Conservation (phyloP, 2,113 vertebrate genomes). For the Zosterops japonicus region DNA sequence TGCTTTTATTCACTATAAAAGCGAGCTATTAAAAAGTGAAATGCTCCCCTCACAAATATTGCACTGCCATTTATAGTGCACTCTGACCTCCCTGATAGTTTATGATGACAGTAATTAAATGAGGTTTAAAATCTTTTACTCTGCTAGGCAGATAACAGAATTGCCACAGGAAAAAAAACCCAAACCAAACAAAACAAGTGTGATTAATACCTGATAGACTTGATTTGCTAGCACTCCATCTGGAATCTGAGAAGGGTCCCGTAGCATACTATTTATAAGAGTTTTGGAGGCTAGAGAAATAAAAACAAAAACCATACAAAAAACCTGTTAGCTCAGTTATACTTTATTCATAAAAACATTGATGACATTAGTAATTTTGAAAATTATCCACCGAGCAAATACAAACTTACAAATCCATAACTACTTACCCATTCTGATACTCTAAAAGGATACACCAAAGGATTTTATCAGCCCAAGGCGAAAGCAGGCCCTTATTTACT, state of each 20-base stretch:
- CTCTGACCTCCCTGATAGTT: slow-evolving; percentile 79
- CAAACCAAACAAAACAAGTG: slow-evolving; percentile 58
- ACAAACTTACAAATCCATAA: background rate
- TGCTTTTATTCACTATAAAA: slow-evolving; percentile 76
- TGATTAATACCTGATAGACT: slow-evolving; percentile 90
- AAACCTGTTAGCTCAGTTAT: slow-evolving; percentile 47
- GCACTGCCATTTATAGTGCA: slow-evolving; percentile 74
- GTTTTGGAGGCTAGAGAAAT: slow-evolving; percentile 85
- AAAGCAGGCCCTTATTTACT: background rate
- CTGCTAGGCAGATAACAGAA: slow-evolving; percentile 71
- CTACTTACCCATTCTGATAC: background rate
- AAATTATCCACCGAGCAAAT: background rate
- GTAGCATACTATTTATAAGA: slow-evolving; percentile 90
- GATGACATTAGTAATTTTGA: background rate
- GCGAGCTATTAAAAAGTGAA: slow-evolving; percentile 79
- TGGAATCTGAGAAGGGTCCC: slow-evolving; percentile 92
- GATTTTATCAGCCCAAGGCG: background rate
- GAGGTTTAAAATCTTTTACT: slow-evolving; percentile 80
- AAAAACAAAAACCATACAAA: slow-evolving; percentile 46
- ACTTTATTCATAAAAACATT: slow-evolving; percentile 15
- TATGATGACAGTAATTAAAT: slow-evolving; percentile 85
- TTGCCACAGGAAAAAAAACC: slow-evolving; percentile 16
- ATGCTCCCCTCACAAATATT: slow-evolving; percentile 75
- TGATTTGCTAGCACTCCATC: slow-evolving; percentile 90
- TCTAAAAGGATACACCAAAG: background rate